Percentiles rank a stretch among this genome's conserved stretches.
phyloP scores from a whole-genome alignment of 2,113 vertebrate species.

The Lutjanus erythropterus region DNA sequence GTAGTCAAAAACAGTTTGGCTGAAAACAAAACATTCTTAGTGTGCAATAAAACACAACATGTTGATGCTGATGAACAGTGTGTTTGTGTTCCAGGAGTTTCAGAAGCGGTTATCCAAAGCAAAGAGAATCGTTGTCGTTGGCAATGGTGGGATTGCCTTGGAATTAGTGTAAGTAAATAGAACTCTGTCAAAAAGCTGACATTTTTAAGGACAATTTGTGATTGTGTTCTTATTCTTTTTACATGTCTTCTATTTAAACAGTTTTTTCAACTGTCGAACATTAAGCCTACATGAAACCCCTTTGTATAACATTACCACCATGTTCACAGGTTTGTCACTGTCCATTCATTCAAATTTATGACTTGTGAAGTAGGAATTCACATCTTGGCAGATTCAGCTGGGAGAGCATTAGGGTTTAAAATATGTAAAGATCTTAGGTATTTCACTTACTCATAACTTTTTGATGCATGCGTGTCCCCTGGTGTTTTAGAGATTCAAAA shows the following conservation, averaged over 20 bases:
- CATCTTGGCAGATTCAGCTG: no score
- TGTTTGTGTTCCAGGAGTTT: slow-evolving; percentile 87
- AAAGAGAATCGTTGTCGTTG: slow-evolving; percentile 91
- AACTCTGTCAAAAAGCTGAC: no score
- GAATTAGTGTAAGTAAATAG: slow-evolving; percentile 95
- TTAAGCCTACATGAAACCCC: background rate
- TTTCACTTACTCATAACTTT: no score
- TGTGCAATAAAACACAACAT: fast-evolving
- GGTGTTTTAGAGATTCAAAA: no score
- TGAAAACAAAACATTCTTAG: background rate
- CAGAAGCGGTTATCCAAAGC: slow-evolving; percentile 91
- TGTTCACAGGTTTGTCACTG: background rate
- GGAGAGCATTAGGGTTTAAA: no score
- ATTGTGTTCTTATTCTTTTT: background rate
- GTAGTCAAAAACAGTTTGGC: background rate
- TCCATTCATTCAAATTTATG: background rate
- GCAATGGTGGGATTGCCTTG: slow-evolving; percentile 97
- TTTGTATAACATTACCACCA: background rate
- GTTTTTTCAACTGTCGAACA: background rate
- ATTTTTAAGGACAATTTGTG: background rate
- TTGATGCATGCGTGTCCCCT: no score
- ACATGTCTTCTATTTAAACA: background rate
- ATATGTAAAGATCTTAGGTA: no score
- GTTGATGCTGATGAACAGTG: background rate
- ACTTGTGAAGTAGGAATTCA: no score